phyloP scores from a whole-genome alignment of 2,113 vertebrate species.

The Ailuropoda melanoleuca region DNA sequence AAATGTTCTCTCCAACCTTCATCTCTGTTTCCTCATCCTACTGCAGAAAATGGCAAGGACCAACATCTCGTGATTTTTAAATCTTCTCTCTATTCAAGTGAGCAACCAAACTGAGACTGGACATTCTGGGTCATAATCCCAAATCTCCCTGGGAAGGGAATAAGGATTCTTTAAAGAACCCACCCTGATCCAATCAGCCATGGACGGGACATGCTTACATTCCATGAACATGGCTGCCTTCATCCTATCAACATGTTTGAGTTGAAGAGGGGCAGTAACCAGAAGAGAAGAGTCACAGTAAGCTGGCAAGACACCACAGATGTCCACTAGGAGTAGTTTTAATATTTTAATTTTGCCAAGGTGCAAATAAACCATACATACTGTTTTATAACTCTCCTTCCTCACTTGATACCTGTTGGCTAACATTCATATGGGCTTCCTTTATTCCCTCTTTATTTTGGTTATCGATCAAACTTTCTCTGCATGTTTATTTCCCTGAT shows the following conservation, averaged over 20 bases:
- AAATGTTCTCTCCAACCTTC: neutral
- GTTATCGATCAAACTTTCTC: neutral
- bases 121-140: neutral
- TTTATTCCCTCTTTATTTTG: neutral
- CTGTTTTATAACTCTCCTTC: neutral
- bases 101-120: neutral
- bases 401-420: neutral
- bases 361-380: neutral
- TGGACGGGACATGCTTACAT: accelerated
- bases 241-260: neutral
- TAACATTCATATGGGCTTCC: neutral
- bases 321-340: neutral
- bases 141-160: neutral
- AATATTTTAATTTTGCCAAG: neutral
- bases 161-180: neutral
- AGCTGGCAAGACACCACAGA: neutral
- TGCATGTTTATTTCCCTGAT: neutral
- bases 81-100: neutral
- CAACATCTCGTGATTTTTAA: neutral
- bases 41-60: neutral
- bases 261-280: neutral
- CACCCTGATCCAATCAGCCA: neutral
- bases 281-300: neutral
- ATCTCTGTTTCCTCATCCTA: neutral
- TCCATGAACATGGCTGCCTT: neutral